These are phyloP conservation scores for Temnothorax unifasciatus DNA, from an alignment of 2,888 invertebrate genomes.

Conservation along the genomic window DNA sequence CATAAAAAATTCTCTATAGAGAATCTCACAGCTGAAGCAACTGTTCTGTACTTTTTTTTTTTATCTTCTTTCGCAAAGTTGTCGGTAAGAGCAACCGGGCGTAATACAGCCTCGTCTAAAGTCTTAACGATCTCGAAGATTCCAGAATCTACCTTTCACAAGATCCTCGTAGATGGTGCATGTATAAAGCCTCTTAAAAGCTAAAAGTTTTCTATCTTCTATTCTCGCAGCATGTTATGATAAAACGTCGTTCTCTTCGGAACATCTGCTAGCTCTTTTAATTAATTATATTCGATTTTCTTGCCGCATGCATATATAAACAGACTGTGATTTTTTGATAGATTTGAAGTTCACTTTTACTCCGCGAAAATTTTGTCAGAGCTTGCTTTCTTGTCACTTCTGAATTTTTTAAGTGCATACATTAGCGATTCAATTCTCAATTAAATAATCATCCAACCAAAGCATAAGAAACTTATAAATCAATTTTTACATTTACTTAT, in stretches of 20 bases:
- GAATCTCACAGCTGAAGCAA: slow-evolving; percentile 69
- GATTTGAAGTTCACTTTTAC: background rate
- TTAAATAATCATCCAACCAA: background rate
- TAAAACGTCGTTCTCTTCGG: slow-evolving; percentile 18
- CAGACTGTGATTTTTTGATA: background rate
- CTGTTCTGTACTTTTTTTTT: slow-evolving; percentile 43
- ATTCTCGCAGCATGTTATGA: slow-evolving; percentile 25
- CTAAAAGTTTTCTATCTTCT: slow-evolving; percentile 37
- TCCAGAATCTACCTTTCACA: slow-evolving; percentile 60
- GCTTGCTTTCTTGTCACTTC: background rate
- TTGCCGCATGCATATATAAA: background rate
- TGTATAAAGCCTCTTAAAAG: slow-evolving; percentile 63
- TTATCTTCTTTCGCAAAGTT: slow-evolving; percentile 64
- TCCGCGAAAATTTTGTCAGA: background rate
- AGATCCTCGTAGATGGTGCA: slow-evolving; percentile 59
- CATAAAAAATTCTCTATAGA: slow-evolving; percentile 65
- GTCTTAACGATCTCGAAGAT: slow-evolving; percentile 72
- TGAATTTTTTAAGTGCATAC: background rate
- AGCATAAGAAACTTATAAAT: background rate
- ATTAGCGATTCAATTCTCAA: background rate
- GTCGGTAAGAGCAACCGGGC: slow-evolving; percentile 43
- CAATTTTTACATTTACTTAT: background rate
- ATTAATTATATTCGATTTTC: slow-evolving; percentile 41
- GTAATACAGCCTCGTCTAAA: slow-evolving; percentile 67
- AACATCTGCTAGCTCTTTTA: slow-evolving; percentile 1